Evolutionary conservation across 2,888 invertebrate species (phyloP), one percentile per base, ranked within the genome.

Genomic region (Bombylius major): DNA sequence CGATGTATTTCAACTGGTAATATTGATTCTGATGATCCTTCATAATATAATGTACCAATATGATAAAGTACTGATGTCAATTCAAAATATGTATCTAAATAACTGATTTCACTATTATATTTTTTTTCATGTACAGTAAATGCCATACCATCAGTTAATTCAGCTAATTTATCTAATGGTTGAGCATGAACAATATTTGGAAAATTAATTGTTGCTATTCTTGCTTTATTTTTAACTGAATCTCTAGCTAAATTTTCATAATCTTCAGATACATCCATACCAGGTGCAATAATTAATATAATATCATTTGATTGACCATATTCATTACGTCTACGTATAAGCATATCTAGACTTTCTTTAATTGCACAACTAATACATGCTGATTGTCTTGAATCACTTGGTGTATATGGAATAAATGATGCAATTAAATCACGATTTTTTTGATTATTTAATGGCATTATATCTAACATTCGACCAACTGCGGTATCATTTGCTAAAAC

Each of bases 261-360:
- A 59, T 78, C 73, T 6, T 70, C 66, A 36, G 69, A 72, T 8
- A 70, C 65, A 45, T 62, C 61, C 69, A 78, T 78, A 12, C 81
- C 81, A 5, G 80, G 78, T 1, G 79, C 78, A 45, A 82, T 76
- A 4, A 80, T 65, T 2, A 81, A 70, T 47, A 81, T 75, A 5
- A 80, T 75, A 48, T 79, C 78, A 58, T 75, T 77, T 0, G 79
- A 79, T 4, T 76, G 70, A 8, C 79, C 80, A 49, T 73, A 66
- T 4, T 66, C 62, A 51, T 64, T 67, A 0, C 69, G 68, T 5
- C 75, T 67, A 1, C 76, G 73, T 49, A 74, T 73, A 36, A 81
- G 65, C 77, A 81, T 77, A 62, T 76, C 61, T 3, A 66, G 57
- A 0, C 63, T 59, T 14, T 59, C 53, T 7, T 52, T 52, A 1